Conservation (phyloP, 2,797 vertebrate species). For the Cossypha polioptera region DNA sequence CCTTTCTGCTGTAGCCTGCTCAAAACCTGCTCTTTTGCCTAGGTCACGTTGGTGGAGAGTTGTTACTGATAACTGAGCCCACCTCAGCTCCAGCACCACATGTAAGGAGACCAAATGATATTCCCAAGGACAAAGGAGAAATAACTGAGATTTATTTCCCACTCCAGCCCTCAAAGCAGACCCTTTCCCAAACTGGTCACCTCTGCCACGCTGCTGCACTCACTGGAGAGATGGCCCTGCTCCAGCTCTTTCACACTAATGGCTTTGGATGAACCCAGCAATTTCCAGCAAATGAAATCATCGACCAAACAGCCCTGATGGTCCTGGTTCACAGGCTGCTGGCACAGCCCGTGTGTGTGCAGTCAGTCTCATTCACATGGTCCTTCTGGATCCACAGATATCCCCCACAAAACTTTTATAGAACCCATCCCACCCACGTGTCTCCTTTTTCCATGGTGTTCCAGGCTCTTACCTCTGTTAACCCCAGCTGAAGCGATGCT, state of each 20-base stretch:
- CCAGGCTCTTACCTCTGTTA: slow-evolving; percentile 29
- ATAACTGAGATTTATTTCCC: background rate
- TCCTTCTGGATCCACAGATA: background rate
- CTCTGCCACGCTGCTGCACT: background rate
- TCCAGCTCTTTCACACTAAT: background rate
- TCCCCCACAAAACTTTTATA: background rate
- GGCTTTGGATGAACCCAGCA: background rate
- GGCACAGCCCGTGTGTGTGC: background rate
- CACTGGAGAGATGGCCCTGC: background rate
- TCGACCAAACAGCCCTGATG: fast-evolving
- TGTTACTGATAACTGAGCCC: background rate
- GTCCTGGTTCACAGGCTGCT: background rate
- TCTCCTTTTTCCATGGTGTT: background rate
- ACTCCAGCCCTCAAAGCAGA: background rate
- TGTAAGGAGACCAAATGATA: background rate
- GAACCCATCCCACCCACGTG: background rate
- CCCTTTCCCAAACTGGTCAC: fast-evolving
- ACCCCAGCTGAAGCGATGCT: background rate
- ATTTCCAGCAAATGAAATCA: background rate
- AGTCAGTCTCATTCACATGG: background rate
- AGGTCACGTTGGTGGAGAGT: background rate
- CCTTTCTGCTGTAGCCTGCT: background rate
- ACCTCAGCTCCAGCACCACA: background rate
- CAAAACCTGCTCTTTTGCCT: background rate
- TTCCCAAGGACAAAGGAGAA: background rate